Base-by-base conservation (phyloP, 2,888 invertebrate genomes). In the Chromoteleia sp. region DNA sequence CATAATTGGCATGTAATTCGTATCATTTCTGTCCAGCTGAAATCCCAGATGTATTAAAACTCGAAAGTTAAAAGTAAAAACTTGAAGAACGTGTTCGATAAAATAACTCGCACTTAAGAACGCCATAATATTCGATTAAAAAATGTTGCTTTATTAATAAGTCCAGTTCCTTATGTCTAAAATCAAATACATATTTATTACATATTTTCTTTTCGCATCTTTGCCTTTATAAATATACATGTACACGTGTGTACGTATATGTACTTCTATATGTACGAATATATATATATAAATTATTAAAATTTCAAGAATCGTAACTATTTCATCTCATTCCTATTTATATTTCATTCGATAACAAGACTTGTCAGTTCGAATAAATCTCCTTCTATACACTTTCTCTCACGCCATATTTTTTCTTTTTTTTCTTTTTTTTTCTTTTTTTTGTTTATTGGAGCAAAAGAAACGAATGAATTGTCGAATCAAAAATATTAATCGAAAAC, bases 131-230 rank as follows among this genome's bases (percentile, higher is more conserved):
- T 59, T 73, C 52, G 56, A 74, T 79, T 79, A 79, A 74, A 79
- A 79, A 79, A 79, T 74, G 61, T 79, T 79, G 58, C 78, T 79
- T 79, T 79, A 79, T 79, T 79, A 79, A 63, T 68, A 80, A 80
- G 73, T 74, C 45, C 61, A 74, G 63, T 80, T 74, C 36, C 79
- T 80, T 80, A 80, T 25, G n/a, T 61, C 63, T 80, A 59, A 67
- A 71, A 63, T 80, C 80, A 80, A 74, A 74, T 80, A 79, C 79
- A 79, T 68, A 74, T 68, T 79, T 74, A 41, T 80, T 68, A 74
- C 48, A 63, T 68, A 54, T 63, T 54, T 63, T 70, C 61, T 59
- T 70, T 56, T 56, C 73, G 45, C 52, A 58, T 59, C 50, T 56
- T 68, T 56, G 19, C 54, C 39, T 77, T 61, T 77, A 77, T 75